Evolutionary conservation across 2,888 invertebrate species (phyloP).

Genomic region (Arge pagana): DNA sequence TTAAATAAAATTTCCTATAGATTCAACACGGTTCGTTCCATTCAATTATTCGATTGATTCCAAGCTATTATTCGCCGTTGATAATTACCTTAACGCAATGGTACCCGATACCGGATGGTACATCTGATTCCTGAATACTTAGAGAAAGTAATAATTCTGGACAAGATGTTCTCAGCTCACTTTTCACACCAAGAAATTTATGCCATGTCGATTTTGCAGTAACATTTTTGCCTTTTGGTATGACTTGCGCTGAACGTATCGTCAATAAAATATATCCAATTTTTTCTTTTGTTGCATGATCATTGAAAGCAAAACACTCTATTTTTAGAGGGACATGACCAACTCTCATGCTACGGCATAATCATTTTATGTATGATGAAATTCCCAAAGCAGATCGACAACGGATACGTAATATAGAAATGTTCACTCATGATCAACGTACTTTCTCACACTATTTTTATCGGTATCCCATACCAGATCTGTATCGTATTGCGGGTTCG

Average conservation of each 20-base stretch:
- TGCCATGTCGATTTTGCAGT: conserved; percentile 48
- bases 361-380: neutral
- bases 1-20: neutral
- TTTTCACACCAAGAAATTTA: conserved; percentile 51
- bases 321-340: conserved; percentile 76
- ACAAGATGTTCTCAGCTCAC: conserved; percentile 48
- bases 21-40: neutral
- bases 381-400: neutral
- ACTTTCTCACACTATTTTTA: conserved; percentile 71
- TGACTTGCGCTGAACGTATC: conserved; percentile 70
- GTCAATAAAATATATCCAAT: conserved; percentile 74
- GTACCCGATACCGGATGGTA: neutral
- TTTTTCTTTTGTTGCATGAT: conserved; percentile 65
- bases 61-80: neutral
- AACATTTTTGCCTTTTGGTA: conserved; percentile 61
- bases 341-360: conserved; percentile 66
- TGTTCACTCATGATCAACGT: conserved; percentile 28
- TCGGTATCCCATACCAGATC: conserved; percentile 82
- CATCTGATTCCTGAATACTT: conserved; percentile 46
- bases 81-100: conserved; percentile 2
- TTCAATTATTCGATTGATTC: neutral
- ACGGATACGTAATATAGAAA: neutral
- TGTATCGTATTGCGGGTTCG: conserved; percentile 69
- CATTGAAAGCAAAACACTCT: conserved; percentile 66
- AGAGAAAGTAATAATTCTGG: conserved; percentile 54